Percentiles rank a stretch among this genome's conserved stretches.
Conservation (phyloP, 2,888 invertebrate species). For the Deroplatys truncata region DNA sequence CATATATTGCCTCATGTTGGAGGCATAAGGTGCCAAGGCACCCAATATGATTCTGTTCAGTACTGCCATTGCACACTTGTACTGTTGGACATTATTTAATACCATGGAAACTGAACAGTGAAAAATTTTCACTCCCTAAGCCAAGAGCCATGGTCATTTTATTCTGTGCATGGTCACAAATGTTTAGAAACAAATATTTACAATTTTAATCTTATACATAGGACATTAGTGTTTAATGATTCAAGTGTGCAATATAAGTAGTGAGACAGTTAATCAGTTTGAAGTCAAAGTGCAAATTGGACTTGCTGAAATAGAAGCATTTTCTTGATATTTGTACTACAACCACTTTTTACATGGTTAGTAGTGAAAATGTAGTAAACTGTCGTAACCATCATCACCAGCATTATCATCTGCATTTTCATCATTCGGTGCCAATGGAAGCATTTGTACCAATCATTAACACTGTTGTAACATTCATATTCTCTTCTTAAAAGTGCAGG, state of each 20-base stretch:
- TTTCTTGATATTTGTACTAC: slow-evolving; percentile 17
- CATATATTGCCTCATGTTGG: slow-evolving; percentile 2
- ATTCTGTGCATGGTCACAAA: slow-evolving; percentile 8
- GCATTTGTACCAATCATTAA: slow-evolving; percentile 13
- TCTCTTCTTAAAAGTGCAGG: not conserved
- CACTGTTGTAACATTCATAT: not conserved
- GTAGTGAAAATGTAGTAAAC: slow-evolving; percentile 1
- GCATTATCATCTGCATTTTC: not conserved
- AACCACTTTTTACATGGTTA: slow-evolving; percentile 17
- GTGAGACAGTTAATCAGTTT: not conserved
- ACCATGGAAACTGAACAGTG: not conserved
- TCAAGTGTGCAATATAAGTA: slow-evolving; percentile 1
- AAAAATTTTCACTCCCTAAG: too few species aligned
- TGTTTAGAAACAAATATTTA: slow-evolving; percentile 8
- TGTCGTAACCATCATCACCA: not conserved
- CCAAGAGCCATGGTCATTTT: not conserved
- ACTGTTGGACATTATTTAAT: not conserved
- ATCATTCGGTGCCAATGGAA: slow-evolving; percentile 16
- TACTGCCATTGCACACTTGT: slow-evolving; percentile 4
- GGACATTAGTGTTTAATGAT: not conserved
- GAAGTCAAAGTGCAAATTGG: slow-evolving; percentile 5
- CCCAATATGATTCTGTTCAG: not conserved
- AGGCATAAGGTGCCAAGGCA: not conserved
- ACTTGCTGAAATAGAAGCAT: not conserved
- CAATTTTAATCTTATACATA: slow-evolving; percentile 9